These are phyloP conservation scores for Drosophila subpulchrella DNA, from an alignment of 1,140 invertebrate genomes.

Conservation along the genomic window DNA sequence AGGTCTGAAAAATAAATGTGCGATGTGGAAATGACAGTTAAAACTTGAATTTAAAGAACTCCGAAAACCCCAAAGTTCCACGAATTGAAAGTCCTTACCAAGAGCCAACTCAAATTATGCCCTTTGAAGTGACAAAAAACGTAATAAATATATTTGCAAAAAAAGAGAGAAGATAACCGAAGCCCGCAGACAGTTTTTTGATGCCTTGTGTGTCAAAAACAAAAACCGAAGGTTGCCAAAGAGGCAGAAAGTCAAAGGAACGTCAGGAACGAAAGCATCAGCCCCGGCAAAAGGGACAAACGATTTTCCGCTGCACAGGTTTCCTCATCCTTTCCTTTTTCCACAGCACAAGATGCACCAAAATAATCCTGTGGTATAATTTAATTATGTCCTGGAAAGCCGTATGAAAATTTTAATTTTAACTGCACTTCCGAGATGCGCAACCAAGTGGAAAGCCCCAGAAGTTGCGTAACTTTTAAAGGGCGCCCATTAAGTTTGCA, in stretches of 20 bases:
- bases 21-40: constrained; percentile 20
- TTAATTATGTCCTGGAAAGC: constrained; percentile 32
- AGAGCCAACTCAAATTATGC: constrained; percentile 15
- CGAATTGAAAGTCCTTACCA: constrained; percentile 12
- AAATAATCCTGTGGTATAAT: constrained; percentile 14
- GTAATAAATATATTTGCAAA: constrained; percentile 23
- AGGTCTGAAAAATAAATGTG: constrained; percentile 6
- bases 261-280: constrained; percentile 30
- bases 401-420: constrained; percentile 40
- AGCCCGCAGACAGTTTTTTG: constrained; percentile 20
- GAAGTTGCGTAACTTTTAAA: constrained; percentile 1
- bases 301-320: constrained; percentile 41
- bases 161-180: constrained; percentile 7
- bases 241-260: constrained; percentile 26
- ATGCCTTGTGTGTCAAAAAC: constrained; percentile 41
- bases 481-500: background rate
- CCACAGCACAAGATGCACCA: background rate
- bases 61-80: constrained; percentile 11
- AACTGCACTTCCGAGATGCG: constrained; percentile 29
- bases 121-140: constrained; percentile 53
- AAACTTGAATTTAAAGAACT: constrained; percentile 5
- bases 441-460: constrained; percentile 10
- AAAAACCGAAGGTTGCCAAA: constrained; percentile 34
- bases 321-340: background rate
- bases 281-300: constrained; percentile 33